A percentile compares a stretch with the other conserved stretches of the same genome.
Evolutionary conservation across 1,140 invertebrate species (phyloP).

Genomic region (Orius insidiosus): DNA sequence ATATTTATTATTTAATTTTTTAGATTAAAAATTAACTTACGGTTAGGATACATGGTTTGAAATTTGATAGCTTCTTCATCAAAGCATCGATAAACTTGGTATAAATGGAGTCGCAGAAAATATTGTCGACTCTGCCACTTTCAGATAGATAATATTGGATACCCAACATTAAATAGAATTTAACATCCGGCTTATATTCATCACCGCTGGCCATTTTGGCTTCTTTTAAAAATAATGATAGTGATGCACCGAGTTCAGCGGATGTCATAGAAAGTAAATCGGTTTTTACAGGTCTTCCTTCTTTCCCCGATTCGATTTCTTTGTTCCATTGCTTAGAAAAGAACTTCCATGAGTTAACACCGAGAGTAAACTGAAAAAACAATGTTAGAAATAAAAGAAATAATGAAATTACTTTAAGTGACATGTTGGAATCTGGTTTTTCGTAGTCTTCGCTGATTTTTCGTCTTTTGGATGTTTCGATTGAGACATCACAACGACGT

Average conservation of each 20-base stretch:
- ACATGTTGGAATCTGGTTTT: too few relatives aligned
- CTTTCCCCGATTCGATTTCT: slow-evolving; percentile 54
- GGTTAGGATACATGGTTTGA: slow-evolving; percentile 7
- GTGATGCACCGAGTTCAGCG: slow-evolving; percentile 75
- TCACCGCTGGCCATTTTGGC: slow-evolving; percentile 71
- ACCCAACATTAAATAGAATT: slow-evolving; percentile 84
- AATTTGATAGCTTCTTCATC: slow-evolving; percentile 75
- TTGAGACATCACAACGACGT: too few relatives aligned
- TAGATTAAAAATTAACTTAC: background rate
- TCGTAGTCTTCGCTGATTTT: too few relatives aligned
- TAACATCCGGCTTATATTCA: slow-evolving; percentile 80
- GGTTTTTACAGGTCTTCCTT: slow-evolving; percentile 66
- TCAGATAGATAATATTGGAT: slow-evolving; percentile 91
- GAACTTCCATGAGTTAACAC: slow-evolving; percentile 69
- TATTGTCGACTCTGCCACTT: slow-evolving; percentile 83
- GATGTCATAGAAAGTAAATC: slow-evolving; percentile 73
- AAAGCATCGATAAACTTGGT: slow-evolving; percentile 80
- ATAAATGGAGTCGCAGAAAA: slow-evolving; percentile 84
- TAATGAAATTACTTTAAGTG: too few relatives aligned
- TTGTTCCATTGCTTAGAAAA: slow-evolving; percentile 70
- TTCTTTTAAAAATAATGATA: slow-evolving; percentile 83
- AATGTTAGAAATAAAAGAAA: too few relatives aligned
- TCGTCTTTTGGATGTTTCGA: too few relatives aligned
- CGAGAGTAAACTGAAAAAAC: slow-evolving; percentile 66
- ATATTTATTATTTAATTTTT: slow-evolving; percentile 25